Conservation (phyloP, 1,140 invertebrate genomes). For the Phthorimaea operculella region DNA sequence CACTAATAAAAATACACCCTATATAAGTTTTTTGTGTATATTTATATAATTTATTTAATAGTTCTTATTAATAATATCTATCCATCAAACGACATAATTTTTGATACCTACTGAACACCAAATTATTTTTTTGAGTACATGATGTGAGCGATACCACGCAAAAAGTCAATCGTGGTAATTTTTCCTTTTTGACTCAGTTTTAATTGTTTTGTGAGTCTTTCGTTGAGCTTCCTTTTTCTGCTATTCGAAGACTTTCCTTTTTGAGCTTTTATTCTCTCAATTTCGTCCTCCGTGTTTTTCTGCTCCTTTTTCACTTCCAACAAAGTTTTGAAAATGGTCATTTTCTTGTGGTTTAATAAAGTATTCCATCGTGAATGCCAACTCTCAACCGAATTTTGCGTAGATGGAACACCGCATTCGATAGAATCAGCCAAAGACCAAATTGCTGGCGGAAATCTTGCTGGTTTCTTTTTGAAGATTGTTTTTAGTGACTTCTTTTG, state of each 20-base stretch:
- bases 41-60: too few species aligned
- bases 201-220: not conserved
- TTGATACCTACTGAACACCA: too few species aligned
- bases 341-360: not conserved
- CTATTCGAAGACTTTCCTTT: not conserved
- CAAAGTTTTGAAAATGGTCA: conserved; percentile 5
- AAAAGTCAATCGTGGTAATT: not conserved
- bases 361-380: conserved; percentile 2
- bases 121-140: not conserved
- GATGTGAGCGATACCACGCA: not conserved
- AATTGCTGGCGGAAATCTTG: conserved; percentile 7
- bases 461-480: not conserved
- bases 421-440: conserved; percentile 5
- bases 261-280: not conserved
- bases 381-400: conserved; percentile 1
- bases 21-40: too few species aligned
- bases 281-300: conserved; percentile 5
- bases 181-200: not conserved
- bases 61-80: too few species aligned
- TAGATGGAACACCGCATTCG: not conserved
- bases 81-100: too few species aligned
- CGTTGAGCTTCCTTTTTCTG: not conserved
- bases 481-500: not conserved
- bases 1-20: too few species aligned
- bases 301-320: conserved; percentile 5